phyloP scores from a whole-genome alignment of 2,113 vertebrate genomes.

The Lepidothrix coronata region DNA sequence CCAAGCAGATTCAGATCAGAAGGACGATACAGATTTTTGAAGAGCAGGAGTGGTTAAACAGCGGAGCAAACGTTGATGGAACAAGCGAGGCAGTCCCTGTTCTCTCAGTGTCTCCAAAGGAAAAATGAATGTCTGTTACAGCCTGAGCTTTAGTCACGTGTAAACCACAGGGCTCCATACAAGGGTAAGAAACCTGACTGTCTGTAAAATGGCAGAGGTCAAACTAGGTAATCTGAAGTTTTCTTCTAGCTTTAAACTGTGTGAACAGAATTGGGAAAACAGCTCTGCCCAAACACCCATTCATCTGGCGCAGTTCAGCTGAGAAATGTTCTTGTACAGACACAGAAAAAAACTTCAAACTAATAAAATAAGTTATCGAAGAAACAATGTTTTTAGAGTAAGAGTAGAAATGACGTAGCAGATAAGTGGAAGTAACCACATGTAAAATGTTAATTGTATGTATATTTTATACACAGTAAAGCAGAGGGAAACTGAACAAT shows the following conservation, averaged over 20 bases:
- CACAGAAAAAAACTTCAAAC: background rate
- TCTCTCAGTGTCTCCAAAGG: background rate
- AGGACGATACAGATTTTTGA: background rate
- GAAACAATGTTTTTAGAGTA: background rate
- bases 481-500: background rate
- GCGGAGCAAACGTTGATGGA: background rate
- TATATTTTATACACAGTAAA: background rate
- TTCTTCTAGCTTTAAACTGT: background rate
- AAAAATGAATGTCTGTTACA: background rate
- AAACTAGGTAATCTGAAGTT: background rate
- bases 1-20: background rate
- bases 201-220: background rate
- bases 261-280: background rate
- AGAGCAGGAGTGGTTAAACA: background rate
- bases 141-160: fast-evolving
- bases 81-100: background rate
- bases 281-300: background rate
- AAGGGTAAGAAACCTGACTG: background rate
- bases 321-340: background rate
- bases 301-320: background rate
- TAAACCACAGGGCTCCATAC: background rate
- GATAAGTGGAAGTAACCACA: background rate
- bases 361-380: background rate
- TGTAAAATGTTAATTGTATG: background rate
- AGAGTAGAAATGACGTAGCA: background rate